Conservation (phyloP, 2,888 invertebrate genomes). For the Acronicta aceris region DNA sequence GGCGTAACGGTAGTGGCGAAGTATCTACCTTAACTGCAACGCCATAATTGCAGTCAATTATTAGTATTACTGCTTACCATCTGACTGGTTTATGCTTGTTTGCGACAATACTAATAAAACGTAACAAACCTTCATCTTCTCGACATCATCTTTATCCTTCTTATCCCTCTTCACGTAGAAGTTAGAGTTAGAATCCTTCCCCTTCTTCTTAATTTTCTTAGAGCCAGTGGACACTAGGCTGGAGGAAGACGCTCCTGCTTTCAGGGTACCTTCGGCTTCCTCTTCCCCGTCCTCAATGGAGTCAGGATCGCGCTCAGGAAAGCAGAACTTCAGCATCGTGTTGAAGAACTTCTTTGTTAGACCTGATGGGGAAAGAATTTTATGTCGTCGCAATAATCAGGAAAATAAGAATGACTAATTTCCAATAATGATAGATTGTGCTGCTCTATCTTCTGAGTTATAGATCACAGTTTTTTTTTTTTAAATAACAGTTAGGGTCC, state of each 20-base stretch:
- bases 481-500: too few relatives aligned
- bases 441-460: too few relatives aligned
- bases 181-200: constrained; percentile 94
- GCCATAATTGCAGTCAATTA: too few relatives aligned
- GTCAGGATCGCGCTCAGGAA: constrained; percentile 97
- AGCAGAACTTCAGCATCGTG: constrained; percentile 99
- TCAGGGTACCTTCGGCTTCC: constrained; percentile 78
- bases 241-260: constrained; percentile 71
- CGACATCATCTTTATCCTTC: constrained; percentile 97
- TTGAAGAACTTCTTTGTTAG: constrained; percentile 99
- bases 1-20: too few relatives aligned
- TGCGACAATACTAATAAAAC: not conserved
- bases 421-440: too few relatives aligned
- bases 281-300: constrained; percentile 93
- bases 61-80: too few relatives aligned
- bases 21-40: too few relatives aligned
- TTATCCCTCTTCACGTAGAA: constrained; percentile 96
- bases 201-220: constrained; percentile 87
- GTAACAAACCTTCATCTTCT: constrained; percentile 96
- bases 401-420: too few relatives aligned
- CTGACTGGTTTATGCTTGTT: too few relatives aligned
- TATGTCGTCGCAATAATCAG: too few relatives aligned
- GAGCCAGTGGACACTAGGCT: constrained; percentile 84
- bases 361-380: constrained; percentile 76
- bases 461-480: too few relatives aligned